Evolutionary conservation across 2,888 invertebrate species (phyloP).

Genomic region (Pimpla rufipes): DNA sequence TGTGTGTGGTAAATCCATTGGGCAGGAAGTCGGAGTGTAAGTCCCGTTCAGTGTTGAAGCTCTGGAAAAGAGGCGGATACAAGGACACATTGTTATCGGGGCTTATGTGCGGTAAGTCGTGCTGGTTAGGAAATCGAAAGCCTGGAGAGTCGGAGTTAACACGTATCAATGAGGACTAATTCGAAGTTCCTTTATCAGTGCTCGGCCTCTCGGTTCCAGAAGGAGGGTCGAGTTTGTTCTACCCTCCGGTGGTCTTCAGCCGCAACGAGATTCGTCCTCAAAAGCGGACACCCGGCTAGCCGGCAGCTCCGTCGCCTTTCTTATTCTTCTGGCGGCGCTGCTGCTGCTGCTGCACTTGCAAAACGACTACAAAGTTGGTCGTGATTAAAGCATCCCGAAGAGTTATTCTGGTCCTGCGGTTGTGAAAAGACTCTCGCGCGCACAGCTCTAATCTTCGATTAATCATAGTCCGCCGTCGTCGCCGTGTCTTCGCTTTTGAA

Average conservation of each 20-base stretch:
- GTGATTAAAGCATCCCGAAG: constrained; percentile 67
- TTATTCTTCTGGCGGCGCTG: constrained; percentile 38
- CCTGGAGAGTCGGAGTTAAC: constrained; percentile 1
- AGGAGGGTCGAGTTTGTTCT: constrained; percentile 52
- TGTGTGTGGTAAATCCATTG: constrained; percentile 15
- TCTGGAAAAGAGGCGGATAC: too few species aligned
- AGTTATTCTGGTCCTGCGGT: constrained; percentile 63
- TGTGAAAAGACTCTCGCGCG: constrained; percentile 57
- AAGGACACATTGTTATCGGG: too few species aligned
- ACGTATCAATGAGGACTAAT: constrained; percentile 40
- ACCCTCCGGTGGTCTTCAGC: constrained; percentile 11
- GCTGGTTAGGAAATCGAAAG: too few species aligned
- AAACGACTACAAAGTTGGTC: constrained; percentile 60
- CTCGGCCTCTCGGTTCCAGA: constrained; percentile 11
- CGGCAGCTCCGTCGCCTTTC: constrained; percentile 19
- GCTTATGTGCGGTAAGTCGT: too few species aligned
- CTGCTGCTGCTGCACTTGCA: constrained; percentile 47
- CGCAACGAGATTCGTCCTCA: constrained; percentile 29
- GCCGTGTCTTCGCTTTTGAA: constrained; percentile 26
- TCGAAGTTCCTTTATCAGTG: constrained; percentile 37
- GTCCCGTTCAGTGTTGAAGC: too few species aligned
- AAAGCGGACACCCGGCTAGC: constrained; percentile 41
- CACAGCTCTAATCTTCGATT: constrained; percentile 66
- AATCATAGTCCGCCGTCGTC: constrained; percentile 65
- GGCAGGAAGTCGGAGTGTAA: neutral